Percentiles rank a stretch among this genome's conserved stretches.
These are phyloP conservation scores for Microtus richardsoni DNA, from an alignment of 2,113 vertebrate genomes.

Conservation along the genomic window DNA sequence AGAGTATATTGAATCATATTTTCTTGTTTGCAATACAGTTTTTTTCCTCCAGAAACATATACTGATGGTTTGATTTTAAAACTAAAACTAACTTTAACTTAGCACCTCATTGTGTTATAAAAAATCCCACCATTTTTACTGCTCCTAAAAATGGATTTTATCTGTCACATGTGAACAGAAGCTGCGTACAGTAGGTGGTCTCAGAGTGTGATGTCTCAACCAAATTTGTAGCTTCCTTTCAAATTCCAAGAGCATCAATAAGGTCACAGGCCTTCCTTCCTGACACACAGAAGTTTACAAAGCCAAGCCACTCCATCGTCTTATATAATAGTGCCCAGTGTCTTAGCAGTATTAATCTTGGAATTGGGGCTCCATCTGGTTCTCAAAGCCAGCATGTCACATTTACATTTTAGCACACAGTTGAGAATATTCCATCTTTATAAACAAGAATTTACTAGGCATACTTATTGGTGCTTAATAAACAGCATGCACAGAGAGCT, in stretches of 20 bases:
- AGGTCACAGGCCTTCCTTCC: not conserved
- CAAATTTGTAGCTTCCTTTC: not conserved
- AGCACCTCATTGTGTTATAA: not conserved
- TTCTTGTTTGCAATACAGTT: not conserved
- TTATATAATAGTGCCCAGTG: not conserved
- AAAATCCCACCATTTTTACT: not conserved
- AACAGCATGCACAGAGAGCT: not conserved
- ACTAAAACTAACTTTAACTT: not conserved
- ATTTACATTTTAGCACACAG: not conserved
- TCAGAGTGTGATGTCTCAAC: not conserved
- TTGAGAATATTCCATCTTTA: conserved; percentile 1
- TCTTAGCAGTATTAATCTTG: not conserved
- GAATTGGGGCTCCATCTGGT: not conserved
- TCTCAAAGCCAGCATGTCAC: not conserved
- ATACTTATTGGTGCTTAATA: not conserved
- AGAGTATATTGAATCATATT: not conserved
- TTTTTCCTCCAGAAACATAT: conserved; percentile 1
- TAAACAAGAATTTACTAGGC: not conserved
- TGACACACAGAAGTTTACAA: not conserved
- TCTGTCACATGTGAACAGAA: not conserved
- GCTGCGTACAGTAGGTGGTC: too few species aligned
- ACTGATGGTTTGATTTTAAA: not conserved
- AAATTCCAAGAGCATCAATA: not conserved
- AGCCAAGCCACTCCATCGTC: not conserved
- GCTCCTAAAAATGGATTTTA: not conserved